A percentile compares a stretch with the other conserved stretches of the same genome.
Conservation (phyloP, 2,113 vertebrate species). For the Heterotis niloticus region DNA sequence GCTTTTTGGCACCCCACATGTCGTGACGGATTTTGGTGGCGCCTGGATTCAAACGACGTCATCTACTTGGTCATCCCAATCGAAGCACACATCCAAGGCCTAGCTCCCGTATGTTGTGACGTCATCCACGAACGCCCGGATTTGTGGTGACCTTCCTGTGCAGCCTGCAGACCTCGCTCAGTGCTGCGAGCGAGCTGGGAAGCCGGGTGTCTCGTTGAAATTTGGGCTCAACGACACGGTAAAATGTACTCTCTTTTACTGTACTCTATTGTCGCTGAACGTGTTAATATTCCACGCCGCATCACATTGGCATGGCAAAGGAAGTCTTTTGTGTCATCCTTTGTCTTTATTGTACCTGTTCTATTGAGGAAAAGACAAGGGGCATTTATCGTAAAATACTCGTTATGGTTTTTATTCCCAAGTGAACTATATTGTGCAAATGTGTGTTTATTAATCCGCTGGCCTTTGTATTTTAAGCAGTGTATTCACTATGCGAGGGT, state of each 20-base stretch:
- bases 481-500: too few species aligned
- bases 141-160: conserved; percentile 2
- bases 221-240: neutral
- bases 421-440: neutral
- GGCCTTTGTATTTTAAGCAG: too few species aligned
- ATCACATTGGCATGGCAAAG: neutral
- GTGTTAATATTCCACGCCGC: neutral
- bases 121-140: neutral
- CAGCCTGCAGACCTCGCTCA: neutral
- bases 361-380: too few species aligned
- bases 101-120: neutral
- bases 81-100: too few species aligned
- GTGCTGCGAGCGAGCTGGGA: neutral
- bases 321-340: too few species aligned
- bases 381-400: neutral
- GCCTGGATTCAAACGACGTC: neutral
- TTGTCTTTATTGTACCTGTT: too few species aligned
- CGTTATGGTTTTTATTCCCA: neutral
- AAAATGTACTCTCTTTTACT: neutral
- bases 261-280: neutral
- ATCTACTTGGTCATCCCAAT: too few species aligned
- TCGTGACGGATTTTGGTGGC: conserved; percentile 14
- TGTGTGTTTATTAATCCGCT: too few species aligned
- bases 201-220: neutral
- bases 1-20: neutral